Conservation (phyloP, 2,797 vertebrate genomes). For the Sebastes nivosus region DNA sequence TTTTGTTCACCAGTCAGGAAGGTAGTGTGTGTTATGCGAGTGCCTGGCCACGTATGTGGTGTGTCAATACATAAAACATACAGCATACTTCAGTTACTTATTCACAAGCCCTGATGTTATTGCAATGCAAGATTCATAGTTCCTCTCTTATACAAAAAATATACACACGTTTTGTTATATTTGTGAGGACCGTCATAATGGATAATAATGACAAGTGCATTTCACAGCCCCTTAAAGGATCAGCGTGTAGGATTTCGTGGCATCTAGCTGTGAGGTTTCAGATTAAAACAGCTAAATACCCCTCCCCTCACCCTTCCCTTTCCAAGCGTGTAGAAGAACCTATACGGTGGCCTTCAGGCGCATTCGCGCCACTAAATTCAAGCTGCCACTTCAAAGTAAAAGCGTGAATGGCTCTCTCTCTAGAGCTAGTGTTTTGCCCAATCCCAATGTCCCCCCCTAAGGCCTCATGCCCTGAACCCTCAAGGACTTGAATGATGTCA, state of each 20-base stretch:
- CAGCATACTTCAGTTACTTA: not conserved
- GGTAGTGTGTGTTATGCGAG: not conserved
- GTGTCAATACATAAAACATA: not conserved
- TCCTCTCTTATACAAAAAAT: not conserved
- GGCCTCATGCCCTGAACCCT: too few relatives aligned
- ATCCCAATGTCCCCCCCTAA: too few relatives aligned
- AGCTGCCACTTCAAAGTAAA: not conserved
- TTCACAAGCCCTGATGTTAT: not conserved
- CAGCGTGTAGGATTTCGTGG: not conserved
- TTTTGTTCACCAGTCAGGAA: slow-evolving; percentile 53
- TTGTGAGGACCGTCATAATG: not conserved
- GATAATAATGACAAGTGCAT: not conserved
- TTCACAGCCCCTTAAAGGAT: not conserved
- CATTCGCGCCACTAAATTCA: not conserved
- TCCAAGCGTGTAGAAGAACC: not conserved
- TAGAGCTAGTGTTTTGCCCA: not conserved
- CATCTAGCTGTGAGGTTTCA: not conserved
- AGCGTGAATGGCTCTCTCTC: not conserved
- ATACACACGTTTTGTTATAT: not conserved
- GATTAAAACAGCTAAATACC: not conserved
- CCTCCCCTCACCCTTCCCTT: not conserved
- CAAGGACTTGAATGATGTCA: too few relatives aligned
- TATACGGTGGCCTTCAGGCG: not conserved
- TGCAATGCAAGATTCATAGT: not conserved
- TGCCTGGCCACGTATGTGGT: not conserved